Base-by-base conservation (phyloP, 2,888 invertebrate genomes). In the Plemyria rubiginata region DNA sequence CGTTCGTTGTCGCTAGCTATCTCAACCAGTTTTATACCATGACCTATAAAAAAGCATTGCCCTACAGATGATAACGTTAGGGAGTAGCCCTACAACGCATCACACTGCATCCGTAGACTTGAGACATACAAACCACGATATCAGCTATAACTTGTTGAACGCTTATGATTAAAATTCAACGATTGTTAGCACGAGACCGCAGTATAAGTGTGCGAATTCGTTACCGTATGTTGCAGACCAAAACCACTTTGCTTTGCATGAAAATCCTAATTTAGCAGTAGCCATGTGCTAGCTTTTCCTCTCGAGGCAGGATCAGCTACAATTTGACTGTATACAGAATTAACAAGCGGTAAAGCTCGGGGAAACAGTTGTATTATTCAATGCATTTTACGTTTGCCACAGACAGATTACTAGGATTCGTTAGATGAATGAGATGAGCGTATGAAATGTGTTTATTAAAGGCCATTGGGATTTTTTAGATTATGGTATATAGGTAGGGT, bases 221-320 rank as follows among this genome's bases (percentile, higher is more conserved):
- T 12, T 38, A 0, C 51, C 57, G 53, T 62, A 36, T 62, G 49
- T 62, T 32, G 13, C 6, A 36, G 38, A n/a, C 22, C 29, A 29
- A 58, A 61, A 58, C 63, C 67, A 72, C 58, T 73, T 69, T 59
- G 68, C 67, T 74, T 78, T 73, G 72, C 74, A 74, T 68, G 70
- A 73, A 77, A 77, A 78, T 75, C 70, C 71, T 63, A 65, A 67
- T 69, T 71, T 69, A 70, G 53, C 59, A 63, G 63, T 59, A 52
- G 64, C 62, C 59, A 59, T 56, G 61, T 55, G 59, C 61, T 53
- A 65, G 62, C 60, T 38, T 59, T 67, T 54, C 66, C 62, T 28
- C 60, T 53, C 51, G 51, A 62, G 58, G 54, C 41, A 46, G 63
- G 63, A 59, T 63, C 54, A 59, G 48, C 63, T 59, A 8, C 63